Evolutionary conservation across 2,113 vertebrate genomes (phyloP), one percentile per base, ranked within the genome.

Genomic region (Rattus norvegicus): DNA sequence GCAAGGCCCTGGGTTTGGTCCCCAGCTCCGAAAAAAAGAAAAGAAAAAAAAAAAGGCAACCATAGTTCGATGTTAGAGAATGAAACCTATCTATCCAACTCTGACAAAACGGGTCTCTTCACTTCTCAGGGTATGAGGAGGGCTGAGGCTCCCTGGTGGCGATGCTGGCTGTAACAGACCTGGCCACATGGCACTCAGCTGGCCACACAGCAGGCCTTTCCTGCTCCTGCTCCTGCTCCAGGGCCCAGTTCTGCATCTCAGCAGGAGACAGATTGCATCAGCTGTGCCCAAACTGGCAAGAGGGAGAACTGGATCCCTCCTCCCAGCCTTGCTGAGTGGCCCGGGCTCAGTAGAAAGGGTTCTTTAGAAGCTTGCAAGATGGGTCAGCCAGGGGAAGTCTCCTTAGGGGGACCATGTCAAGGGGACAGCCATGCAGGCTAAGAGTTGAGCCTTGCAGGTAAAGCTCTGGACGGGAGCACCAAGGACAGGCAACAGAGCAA

Each of bases 371-470:
- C 77, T 9, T 56, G 86, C 36, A 19, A 20, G 95, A 80, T 39
- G 59, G n/a, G 67, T 59, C 85, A 28, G n/a, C 94, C 8, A 11
- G 88, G 92, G 92, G 30, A 72, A 87, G 88, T 83, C 84, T 90
- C 28, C 9, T 81, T 67, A n/a, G 56, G 67, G 72, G 89, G 90
- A 61, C 77, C 87, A 92, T 47, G 91, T 69, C 89, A 36, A 3
- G 67, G 70, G n/a, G n/a, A 76, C 54, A 80, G 84, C 90, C 90
- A 77, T 28, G 39, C 30, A 13, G 0, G 75, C 94, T 65, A 61
- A 22, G 26, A 67, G 13, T 24, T 12, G 30, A 49, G 39, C 26
- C 67, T 90, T 4, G 24, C 0, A 28, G 47, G 5, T 28, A 13
- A 20, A n/a, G 59, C 67, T 24, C 5, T 30, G 28, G 7, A 12